Evolutionary conservation across 1,140 invertebrate genomes (phyloP).

Genomic region (Thereuonema tuberculata): DNA sequence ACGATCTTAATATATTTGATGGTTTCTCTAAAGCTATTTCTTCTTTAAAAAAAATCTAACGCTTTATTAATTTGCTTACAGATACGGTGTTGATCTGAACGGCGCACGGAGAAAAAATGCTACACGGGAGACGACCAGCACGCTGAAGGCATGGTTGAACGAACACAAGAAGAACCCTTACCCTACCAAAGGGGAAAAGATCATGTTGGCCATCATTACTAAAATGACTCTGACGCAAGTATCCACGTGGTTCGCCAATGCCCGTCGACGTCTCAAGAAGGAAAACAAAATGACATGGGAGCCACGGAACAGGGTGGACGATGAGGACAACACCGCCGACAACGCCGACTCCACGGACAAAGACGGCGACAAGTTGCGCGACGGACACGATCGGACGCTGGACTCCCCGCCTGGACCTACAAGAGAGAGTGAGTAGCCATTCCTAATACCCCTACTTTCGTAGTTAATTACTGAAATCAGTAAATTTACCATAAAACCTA

Average conservation of each 20-base stretch:
- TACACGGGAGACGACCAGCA: constrained; percentile 90
- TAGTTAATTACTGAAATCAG: too few relatives aligned
- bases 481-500: too few relatives aligned
- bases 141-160: constrained; percentile 83
- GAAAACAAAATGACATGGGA: constrained; percentile 46
- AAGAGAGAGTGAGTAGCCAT: not conserved
- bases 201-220: constrained; percentile 43
- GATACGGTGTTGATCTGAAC: constrained; percentile 80
- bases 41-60: too few relatives aligned
- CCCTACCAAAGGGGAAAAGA: constrained; percentile 45
- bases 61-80: too few relatives aligned
- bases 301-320: constrained; percentile 32
- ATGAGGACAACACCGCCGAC: constrained; percentile 14
- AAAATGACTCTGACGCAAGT: constrained; percentile 45
- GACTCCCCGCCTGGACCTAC: not conserved
- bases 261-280: constrained; percentile 40
- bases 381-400: not conserved
- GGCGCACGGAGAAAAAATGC: constrained; percentile 89
- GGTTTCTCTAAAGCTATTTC: too few relatives aligned
- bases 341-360: not conserved
- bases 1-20: too few relatives aligned
- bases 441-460: too few relatives aligned
- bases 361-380: constrained; percentile 1
- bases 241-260: constrained; percentile 46
- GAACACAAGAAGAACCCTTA: constrained; percentile 72